phyloP scores from a whole-genome alignment of 2,797 vertebrate genomes.

The Luscinia megarhynchos region DNA sequence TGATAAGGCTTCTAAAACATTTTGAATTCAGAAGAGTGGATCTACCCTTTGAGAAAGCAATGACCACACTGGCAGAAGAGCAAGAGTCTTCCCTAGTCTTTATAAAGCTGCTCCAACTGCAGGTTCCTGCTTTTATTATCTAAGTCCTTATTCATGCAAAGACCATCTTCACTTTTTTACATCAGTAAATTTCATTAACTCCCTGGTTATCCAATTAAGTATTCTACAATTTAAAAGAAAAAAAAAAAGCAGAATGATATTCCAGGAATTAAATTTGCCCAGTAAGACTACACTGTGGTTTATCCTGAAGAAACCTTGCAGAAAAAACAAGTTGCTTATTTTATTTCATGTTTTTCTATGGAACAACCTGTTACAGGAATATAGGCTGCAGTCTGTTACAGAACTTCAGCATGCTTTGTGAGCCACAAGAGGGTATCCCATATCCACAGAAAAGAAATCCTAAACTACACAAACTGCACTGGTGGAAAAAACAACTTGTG shows the following conservation, averaged over 20 bases:
- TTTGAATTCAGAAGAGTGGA: neutral
- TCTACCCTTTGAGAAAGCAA: neutral
- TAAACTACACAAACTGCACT: neutral
- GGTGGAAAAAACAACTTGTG: neutral
- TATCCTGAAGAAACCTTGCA: neutral
- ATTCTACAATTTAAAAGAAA: neutral
- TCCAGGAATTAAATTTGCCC: neutral
- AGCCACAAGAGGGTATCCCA: neutral
- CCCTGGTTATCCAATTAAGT: neutral
- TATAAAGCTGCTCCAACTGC: neutral
- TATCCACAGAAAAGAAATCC: neutral
- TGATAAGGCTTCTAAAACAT: conserved; percentile 1
- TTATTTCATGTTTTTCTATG: neutral
- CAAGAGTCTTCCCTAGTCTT: neutral
- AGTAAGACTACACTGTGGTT: neutral
- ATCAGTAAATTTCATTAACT: neutral
- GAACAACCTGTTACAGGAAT: neutral
- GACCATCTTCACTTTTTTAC: neutral
- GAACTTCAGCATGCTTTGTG: neutral
- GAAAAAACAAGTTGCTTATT: neutral
- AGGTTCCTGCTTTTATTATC: neutral
- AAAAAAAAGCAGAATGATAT: neutral
- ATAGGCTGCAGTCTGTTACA: neutral
- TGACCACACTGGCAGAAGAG: neutral
- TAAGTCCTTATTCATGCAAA: neutral